Conservation (phyloP, 2,888 invertebrate species). For the Cantharis flavilabris region DNA sequence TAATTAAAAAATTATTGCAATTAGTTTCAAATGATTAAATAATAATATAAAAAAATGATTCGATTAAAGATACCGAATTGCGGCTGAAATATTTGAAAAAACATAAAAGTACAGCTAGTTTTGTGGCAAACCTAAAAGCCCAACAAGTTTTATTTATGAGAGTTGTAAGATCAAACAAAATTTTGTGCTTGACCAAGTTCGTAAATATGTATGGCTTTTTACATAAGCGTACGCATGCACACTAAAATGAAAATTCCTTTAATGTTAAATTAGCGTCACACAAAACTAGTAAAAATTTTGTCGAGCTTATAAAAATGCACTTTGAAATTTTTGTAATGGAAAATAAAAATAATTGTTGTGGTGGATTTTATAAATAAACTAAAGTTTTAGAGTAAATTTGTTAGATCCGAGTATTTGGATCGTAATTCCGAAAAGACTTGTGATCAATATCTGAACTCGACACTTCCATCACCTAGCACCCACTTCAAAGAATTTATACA, state of each 20-base stretch:
- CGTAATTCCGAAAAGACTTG: conserved; percentile 9
- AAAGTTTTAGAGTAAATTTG: conserved; percentile 7
- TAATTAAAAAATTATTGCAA: neutral
- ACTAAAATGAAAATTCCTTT: neutral
- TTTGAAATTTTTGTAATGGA: neutral
- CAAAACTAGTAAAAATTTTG: neutral
- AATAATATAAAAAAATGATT: neutral
- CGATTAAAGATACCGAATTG: neutral
- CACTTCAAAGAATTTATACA: conserved; percentile 12
- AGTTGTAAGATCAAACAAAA: neutral
- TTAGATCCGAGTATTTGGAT: conserved; percentile 15
- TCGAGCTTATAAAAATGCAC: neutral
- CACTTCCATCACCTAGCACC: conserved; percentile 15
- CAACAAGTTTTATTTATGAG: neutral
- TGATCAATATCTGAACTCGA: conserved; percentile 21
- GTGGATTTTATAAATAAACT: neutral
- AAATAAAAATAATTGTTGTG: neutral
- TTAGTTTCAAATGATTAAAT: neutral
- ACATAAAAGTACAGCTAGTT: neutral
- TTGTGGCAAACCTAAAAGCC: neutral
- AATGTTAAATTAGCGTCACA: neutral
- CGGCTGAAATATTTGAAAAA: neutral
- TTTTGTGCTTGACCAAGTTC: neutral
- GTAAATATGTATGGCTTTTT: neutral
- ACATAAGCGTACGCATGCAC: neutral